Percentiles rank a stretch among this genome's conserved stretches.
phyloP scores from a whole-genome alignment of 1,140 invertebrate genomes.

The Anastrepha obliqua region DNA sequence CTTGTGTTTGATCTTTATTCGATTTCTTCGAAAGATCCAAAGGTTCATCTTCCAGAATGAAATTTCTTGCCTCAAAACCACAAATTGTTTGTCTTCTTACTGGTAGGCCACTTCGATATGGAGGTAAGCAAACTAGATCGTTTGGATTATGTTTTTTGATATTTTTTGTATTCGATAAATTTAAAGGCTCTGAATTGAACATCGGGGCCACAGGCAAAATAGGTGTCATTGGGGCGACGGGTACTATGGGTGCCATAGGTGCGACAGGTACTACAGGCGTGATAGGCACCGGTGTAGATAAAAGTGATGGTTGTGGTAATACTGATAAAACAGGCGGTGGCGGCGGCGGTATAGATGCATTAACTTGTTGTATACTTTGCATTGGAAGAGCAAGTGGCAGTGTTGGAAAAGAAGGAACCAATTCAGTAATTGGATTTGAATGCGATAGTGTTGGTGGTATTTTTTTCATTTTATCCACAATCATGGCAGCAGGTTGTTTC shows the following conservation, averaged over 20 bases:
- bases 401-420: slow-evolving; percentile 37
- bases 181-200: slow-evolving; percentile 61
- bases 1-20: slow-evolving; percentile 28
- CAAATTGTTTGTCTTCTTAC: slow-evolving; percentile 69
- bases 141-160: slow-evolving; percentile 50
- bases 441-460: background rate
- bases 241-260: slow-evolving; percentile 12
- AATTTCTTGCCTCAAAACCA: slow-evolving; percentile 68
- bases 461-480: slow-evolving; percentile 15
- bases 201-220: slow-evolving; percentile 36
- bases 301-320: slow-evolving; percentile 43
- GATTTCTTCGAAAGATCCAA: slow-evolving; percentile 69
- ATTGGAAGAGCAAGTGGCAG: slow-evolving; percentile 10
- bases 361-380: background rate
- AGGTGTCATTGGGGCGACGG: slow-evolving; percentile 40
- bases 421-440: background rate
- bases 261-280: slow-evolving; percentile 16
- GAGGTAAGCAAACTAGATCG: slow-evolving; percentile 20
- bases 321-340: slow-evolving; percentile 30
- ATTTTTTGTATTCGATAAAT: slow-evolving; percentile 63
- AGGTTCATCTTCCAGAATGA: slow-evolving; percentile 66
- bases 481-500: background rate
- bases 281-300: background rate
- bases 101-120: slow-evolving; percentile 59
- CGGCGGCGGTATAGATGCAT: background rate